Evolutionary conservation across 2,113 vertebrate species (phyloP), one percentile per base, ranked within the genome.

Genomic region (Sorex fumeus): DNA sequence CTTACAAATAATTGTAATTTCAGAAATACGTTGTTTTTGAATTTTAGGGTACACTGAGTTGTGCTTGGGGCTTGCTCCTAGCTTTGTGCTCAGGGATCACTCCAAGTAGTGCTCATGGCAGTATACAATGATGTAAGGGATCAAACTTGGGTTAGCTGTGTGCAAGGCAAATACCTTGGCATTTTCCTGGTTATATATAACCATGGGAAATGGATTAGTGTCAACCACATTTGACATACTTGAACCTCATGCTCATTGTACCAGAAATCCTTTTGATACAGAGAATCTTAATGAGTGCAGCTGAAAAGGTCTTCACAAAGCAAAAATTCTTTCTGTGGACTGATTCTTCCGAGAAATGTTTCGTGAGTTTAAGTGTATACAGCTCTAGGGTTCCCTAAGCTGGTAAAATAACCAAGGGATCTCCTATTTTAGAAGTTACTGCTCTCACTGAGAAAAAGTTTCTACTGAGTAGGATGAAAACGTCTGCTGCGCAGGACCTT

Each of bases 111-210:
- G 57, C 19, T 60, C 19, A 60, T 13, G 57, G 57, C 21, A 53
- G 13, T 60, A 21, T 21, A 21, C 21, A 13, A 18, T 60, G 19
- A 60, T 21, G 57, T 21, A 11, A 21, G 57, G 57, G 57, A 60
- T 60, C 16, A 60, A 60, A 60, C 15, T 19, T 60, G 18, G 57
- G 18, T 60, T 18, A 19, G 6, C 6, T 60, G 19, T 60, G 18
- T 21, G 19, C 40, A 40, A 50, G 47, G 47, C 47, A 50, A 50
- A 50, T 10, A 50, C 47, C 47, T 30, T 86, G 36, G 23, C 19
- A 57, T 80, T 84, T 76, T 91, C 19, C 40, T 21, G 30, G 23
- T 83, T 32, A 69, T 25, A 74, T n/a, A 69, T 87, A 87, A 71
- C 75, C 28, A 64, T 84, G 9, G 66, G 3, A 64, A 92, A 60